Conservation (phyloP, 2,888 invertebrate species). For the Drosophila mimica region DNA sequence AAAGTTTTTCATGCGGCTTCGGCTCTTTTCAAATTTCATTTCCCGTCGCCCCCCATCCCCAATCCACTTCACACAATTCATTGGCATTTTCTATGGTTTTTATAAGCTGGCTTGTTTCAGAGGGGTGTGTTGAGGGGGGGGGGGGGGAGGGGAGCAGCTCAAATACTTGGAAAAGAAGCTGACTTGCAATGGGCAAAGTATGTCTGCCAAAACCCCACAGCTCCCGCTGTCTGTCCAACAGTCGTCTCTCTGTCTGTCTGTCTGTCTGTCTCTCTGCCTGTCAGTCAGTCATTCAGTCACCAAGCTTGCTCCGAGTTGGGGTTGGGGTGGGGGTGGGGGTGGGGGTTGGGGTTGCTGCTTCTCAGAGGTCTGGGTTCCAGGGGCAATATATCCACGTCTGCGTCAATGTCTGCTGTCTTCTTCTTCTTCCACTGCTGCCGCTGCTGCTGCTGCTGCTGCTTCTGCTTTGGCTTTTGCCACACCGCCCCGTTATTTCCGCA, state of each 20-base stretch:
- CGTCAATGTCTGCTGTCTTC: constrained; percentile 70
- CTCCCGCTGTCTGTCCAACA: constrained; percentile 31
- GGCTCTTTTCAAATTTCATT: constrained; percentile 60
- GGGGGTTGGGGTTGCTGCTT: neutral
- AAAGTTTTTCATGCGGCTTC: constrained; percentile 67
- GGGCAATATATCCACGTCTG: constrained; percentile 76
- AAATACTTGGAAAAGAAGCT: constrained; percentile 57
- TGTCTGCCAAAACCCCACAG: neutral
- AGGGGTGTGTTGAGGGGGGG: neutral
- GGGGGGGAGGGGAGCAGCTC: constrained; percentile 19
- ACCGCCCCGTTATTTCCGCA: neutral
- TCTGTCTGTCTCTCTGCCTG: constrained; percentile 38
- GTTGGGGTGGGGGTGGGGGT: neutral
- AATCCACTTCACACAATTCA: constrained; percentile 28
- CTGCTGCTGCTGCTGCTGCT: neutral
- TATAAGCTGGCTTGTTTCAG: constrained; percentile 29
- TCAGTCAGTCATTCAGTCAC: constrained; percentile 30
- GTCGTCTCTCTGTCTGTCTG: constrained; percentile 19
- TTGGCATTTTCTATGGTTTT: constrained; percentile 65
- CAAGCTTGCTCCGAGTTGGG: constrained; percentile 10
- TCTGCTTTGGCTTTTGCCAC: neutral
- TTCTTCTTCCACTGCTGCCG: constrained; percentile 27
- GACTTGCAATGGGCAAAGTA: constrained; percentile 44
- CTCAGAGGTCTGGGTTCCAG: constrained; percentile 21
- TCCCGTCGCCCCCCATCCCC: neutral